Percentiles rank a stretch among this genome's conserved stretches.
Evolutionary conservation across 2,888 invertebrate species (phyloP).

Genomic region (Brachylomia viminalis): DNA sequence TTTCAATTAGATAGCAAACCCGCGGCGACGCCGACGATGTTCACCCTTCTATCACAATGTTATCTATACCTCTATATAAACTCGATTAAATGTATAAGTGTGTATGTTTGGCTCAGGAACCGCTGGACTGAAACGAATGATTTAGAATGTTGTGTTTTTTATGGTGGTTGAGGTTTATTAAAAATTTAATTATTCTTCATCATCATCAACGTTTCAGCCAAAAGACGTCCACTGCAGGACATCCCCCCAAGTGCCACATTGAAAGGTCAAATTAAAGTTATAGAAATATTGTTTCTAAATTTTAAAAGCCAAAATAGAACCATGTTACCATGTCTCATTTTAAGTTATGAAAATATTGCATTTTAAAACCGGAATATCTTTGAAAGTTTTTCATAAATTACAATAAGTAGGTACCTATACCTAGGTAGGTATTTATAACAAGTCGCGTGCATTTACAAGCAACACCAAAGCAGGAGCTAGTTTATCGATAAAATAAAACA

Average conservation of each 20-base stretch:
- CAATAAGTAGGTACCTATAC: not conserved
- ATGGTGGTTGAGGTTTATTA: too few relatives aligned
- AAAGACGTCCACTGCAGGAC: not conserved
- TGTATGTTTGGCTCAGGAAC: slow-evolving; percentile 7
- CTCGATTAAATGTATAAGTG: slow-evolving; percentile 18
- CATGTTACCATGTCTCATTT: not conserved
- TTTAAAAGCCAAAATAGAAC: not conserved
- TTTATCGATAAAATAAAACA: slow-evolving; percentile 59
- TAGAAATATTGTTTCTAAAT: not conserved
- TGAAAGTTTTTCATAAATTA: not conserved
- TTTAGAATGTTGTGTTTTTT: not conserved
- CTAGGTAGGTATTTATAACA: not conserved
- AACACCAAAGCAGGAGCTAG: slow-evolving; percentile 39
- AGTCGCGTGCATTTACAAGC: slow-evolving; percentile 34
- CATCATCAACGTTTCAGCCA: not conserved
- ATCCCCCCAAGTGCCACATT: not conserved
- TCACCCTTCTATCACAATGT: slow-evolving; percentile 40
- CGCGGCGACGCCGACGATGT: slow-evolving; percentile 48
- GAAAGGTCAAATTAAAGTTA: not conserved
- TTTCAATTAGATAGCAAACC: slow-evolving; percentile 70
- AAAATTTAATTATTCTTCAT: not conserved
- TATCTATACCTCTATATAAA: slow-evolving; percentile 30
- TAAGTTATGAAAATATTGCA: not conserved
- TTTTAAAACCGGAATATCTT: not conserved
- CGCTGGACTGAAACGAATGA: not conserved